phyloP scores from a whole-genome alignment of 1,140 invertebrate species.

The Globodera ellingtonae region DNA sequence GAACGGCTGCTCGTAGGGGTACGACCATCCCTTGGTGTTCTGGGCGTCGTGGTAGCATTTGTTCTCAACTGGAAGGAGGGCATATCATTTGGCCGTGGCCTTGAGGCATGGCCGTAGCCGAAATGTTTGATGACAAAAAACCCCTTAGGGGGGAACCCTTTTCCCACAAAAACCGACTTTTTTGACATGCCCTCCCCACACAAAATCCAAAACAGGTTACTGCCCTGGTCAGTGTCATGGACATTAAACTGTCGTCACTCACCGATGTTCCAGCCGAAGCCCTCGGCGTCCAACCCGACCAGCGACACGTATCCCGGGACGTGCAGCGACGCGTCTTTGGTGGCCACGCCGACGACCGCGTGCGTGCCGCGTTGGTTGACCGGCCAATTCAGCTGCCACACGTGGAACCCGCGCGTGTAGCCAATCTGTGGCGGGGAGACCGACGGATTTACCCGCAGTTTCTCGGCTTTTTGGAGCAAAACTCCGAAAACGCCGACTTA shows the following conservation, averaged over 20 bases:
- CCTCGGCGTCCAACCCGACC: conserved; percentile 82
- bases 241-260: background rate
- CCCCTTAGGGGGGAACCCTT: too few relatives aligned
- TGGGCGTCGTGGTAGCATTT: conserved; percentile 47
- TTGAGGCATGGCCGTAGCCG: too few relatives aligned
- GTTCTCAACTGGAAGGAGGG: conserved; percentile 35
- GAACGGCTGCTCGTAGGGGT: conserved; percentile 34
- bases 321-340: conserved; percentile 70
- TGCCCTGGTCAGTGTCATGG: background rate
- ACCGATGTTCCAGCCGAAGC: conserved; percentile 94
- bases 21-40: conserved; percentile 44
- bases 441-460: too few relatives aligned
- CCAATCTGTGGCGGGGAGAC: conserved; percentile 28
- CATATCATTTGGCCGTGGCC: background rate
- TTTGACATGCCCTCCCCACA: too few relatives aligned
- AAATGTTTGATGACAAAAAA: too few relatives aligned
- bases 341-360: conserved; percentile 96
- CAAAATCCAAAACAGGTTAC: background rate
- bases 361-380: conserved; percentile 93
- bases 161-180: background rate
- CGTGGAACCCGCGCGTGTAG: conserved; percentile 73
- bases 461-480: too few relatives aligned
- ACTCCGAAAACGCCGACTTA: too few relatives aligned
- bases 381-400: conserved; percentile 98
- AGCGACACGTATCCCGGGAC: conserved; percentile 73